A percentile compares a stretch with the other conserved stretches of the same genome.
Evolutionary conservation across 2,888 invertebrate species (phyloP).

Genomic region (Calephelis perditalis): DNA sequence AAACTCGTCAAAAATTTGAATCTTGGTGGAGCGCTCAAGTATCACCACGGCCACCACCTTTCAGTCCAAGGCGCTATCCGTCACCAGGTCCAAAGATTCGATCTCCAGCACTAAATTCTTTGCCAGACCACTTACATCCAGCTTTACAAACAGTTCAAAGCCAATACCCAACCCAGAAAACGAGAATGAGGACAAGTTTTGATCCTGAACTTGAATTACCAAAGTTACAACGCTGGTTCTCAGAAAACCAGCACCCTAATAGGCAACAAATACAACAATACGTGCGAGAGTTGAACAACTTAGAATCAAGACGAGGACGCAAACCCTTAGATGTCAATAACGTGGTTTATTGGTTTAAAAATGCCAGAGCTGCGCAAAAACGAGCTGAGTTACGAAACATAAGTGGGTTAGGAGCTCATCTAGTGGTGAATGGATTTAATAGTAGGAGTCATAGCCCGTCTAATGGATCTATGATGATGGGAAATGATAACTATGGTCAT

Average conservation of each 20-base stretch:
- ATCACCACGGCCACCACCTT: conserved; percentile 77
- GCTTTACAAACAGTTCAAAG: conserved; percentile 87
- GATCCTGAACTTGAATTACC: conserved; percentile 98
- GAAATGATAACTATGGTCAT: conserved; percentile 76
- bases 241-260: conserved; percentile 97
- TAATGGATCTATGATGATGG: conserved; percentile 80
- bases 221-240: conserved; percentile 97
- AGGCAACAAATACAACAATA: conserved; percentile 97
- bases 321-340: conserved; percentile 97
- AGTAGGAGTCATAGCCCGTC: conserved; percentile 81
- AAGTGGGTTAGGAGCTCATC: conserved; percentile 77
- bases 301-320: conserved; percentile 94
- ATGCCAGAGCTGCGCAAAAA: conserved; percentile 96
- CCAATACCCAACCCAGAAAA: conserved; percentile 90
- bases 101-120: conserved; percentile 61
- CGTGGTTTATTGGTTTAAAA: conserved; percentile 98
- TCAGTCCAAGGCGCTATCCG: conserved; percentile 68
- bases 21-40: conserved; percentile 92
- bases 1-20: conserved; percentile 92
- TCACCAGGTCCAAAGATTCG: conserved; percentile 74
- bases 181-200: conserved; percentile 97
- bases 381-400: conserved; percentile 88
- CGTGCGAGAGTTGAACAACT: conserved; percentile 93
- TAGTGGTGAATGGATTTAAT: conserved; percentile 81
- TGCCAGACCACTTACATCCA: conserved; percentile 82